These are phyloP conservation scores for Erebia aethiops DNA, from an alignment of 2,888 invertebrate species.

Conservation along the genomic window DNA sequence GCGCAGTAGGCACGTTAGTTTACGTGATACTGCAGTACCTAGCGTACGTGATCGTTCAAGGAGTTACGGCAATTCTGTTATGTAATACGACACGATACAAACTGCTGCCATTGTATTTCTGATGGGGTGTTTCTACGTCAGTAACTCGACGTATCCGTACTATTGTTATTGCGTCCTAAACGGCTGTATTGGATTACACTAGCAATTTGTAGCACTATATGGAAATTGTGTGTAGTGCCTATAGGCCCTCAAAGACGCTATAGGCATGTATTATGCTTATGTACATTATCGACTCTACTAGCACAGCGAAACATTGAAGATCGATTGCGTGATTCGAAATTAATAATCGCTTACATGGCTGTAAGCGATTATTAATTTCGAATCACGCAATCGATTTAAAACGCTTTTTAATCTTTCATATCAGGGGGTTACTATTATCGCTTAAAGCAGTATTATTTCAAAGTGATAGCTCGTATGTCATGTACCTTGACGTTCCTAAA, in stretches of 20 bases:
- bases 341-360: no score
- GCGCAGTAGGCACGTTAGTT: neutral
- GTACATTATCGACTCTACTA: no score
- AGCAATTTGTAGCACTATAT: conserved; percentile 6
- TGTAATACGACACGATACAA: neutral
- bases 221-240: neutral
- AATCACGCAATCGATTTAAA: no score
- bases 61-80: neutral
- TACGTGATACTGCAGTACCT: conserved; percentile 9
- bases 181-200: conserved; percentile 10
- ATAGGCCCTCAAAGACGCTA: neutral
- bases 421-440: no score
- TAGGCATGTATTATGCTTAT: no score
- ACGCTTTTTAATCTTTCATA: no score
- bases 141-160: conserved; percentile 15
- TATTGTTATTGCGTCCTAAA: conserved; percentile 16
- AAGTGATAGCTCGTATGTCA: no score
- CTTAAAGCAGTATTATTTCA: no score
- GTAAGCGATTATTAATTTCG: no score
- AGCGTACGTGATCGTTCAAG: conserved; percentile 6
- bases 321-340: no score
- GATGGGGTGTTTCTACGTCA: conserved; percentile 23
- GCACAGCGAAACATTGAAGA: no score
- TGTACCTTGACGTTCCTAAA: no score
- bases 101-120: neutral